Base-by-base conservation (phyloP, 2,888 invertebrate species). In the Azorinus chamasolen region DNA sequence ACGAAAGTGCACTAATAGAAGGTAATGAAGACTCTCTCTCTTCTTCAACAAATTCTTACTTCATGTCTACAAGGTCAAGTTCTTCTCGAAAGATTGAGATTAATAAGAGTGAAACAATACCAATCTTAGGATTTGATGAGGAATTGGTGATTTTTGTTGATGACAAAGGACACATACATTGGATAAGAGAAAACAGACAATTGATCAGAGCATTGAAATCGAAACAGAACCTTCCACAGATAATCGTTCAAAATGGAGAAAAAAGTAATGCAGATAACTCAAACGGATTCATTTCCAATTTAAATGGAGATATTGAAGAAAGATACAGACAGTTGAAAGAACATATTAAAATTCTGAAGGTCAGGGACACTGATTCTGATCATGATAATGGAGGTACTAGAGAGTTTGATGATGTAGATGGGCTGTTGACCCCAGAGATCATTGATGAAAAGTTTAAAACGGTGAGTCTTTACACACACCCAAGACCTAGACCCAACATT, bases 131-230 rank as follows among this genome's bases (percentile, higher is more conserved):
- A 10, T 37, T 72, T 41, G 73, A 63, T 41, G 32, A 70, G 18
- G 76, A 82, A 25, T 69, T 39, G 39, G 63, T 73, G 20, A 65
- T 70, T 18, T 81, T 75, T 55, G 62, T 81, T 3, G 75, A 81
- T 54, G 43, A 61, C 12, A 48, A 57, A 27, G 81, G 81, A 18
- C 63, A 69, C 22, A 24, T 45, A 37, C 64, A 54, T 54, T 81
- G 75, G 74, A 32, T 32, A 32, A 32, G 10, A 32, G 32, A 32
- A 32, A 32, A 32, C 32, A 32, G 32, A 32, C 32, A 32, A 32
- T 32, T 32, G 32, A 32, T 32, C 10, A 32, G 32, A 32, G 32
- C 32, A 32, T 32, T 32, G 10, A 32, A 32, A 32, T 4, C 32
- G 10, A 32, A 32, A 32, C 32, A 32, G 32, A 32, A 32, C 4